Conservation (phyloP, 1,140 invertebrate genomes). For the Saccostrea glomerata region DNA sequence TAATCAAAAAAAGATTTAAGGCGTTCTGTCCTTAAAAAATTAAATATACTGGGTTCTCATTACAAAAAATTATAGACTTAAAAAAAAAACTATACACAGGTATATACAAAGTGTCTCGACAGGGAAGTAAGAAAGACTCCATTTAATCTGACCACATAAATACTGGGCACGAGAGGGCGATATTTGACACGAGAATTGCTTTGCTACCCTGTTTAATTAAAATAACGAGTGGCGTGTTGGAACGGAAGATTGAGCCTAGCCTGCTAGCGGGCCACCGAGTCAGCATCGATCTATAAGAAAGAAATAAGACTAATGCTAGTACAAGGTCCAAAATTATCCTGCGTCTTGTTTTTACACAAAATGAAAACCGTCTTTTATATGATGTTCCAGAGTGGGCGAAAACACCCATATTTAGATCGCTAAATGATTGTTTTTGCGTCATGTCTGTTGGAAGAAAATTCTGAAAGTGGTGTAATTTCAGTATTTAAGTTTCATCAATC, state of each 20-base stretch:
- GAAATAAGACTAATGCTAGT: conserved; percentile 15
- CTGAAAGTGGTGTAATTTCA: not conserved
- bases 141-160: conserved; percentile 31
- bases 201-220: conserved; percentile 36
- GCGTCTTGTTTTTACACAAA: not conserved
- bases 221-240: conserved; percentile 11
- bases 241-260: not conserved
- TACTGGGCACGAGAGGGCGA: not conserved
- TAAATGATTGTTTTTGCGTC: not conserved
- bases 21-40: too few relatives aligned
- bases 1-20: too few relatives aligned
- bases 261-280: not conserved
- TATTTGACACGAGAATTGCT: conserved; percentile 2
- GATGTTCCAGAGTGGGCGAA: conserved; percentile 8
- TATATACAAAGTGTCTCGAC: too few relatives aligned
- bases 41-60: too few relatives aligned
- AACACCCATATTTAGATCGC: not conserved
- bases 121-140: not conserved
- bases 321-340: conserved; percentile 28
- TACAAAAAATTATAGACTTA: too few relatives aligned
- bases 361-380: conserved; percentile 15
- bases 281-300: not conserved
- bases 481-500: not conserved
- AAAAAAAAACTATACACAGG: too few relatives aligned
- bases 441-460: not conserved